Evolutionary conservation across 2,797 vertebrate genomes (phyloP), one percentile per base, ranked within the genome.

Genomic region (Lutjanus argentimaculatus): DNA sequence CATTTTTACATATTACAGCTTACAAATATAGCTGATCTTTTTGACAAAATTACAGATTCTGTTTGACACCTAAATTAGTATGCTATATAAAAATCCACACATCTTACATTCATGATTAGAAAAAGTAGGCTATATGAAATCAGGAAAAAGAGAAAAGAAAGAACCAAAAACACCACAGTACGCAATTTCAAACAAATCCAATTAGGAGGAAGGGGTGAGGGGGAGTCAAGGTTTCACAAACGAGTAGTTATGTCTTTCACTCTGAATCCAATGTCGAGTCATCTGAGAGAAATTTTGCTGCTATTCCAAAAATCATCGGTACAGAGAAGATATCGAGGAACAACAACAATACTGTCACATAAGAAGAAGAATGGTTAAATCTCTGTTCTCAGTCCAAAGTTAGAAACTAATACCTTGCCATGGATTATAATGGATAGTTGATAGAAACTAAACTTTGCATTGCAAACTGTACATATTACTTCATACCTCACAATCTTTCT

Each of bases 1-100:
- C 81, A 59, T 92, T 93, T 95, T 94, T 95, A 95, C 95, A 96
- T 95, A 91, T 94, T 96, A 96, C 95, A 96, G 94, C 95, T 96
- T 96, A 96, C 95, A 96, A 96, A 96, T 96, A 94, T 96, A 96
- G 95, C 96, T 95, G 96, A 96, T 96, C 95, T 96, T 95, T 95
- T 95, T 93, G 94, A 96, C 95, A 96, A 96, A 96, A 95, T 95
- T 94, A 95, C 92, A 92, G 91, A 85, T 93, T 95, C 89, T 91
- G 91, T 95, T 94, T 84, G 90, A 96, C 96, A 95, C 93, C 95
- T 91, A 94, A 93, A 95, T 94, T 90, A 93, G 86, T 95, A 93
- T 93, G 92, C 93, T 96, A 95, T 95, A 95, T 95, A 96, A 93
- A 93, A 93, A 93, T 74, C 92, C 94, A 95, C 94, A 95, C 93